Evolutionary conservation across 2,797 vertebrate genomes (phyloP), one percentile per base, ranked within the genome.

Genomic region (Catostomus latipinnis): DNA sequence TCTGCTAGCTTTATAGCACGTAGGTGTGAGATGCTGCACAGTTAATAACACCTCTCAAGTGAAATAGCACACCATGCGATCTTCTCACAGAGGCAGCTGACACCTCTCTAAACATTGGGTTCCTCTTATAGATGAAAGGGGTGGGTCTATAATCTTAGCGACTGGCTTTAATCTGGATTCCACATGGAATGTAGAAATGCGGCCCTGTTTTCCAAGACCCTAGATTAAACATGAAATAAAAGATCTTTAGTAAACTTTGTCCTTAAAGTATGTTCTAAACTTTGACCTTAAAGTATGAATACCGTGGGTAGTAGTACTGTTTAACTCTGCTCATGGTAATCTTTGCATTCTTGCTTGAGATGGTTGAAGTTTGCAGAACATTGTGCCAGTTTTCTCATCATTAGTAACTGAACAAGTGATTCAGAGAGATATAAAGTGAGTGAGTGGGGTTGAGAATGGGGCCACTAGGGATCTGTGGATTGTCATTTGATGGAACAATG

Each of bases 1-100:
- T 69, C 78, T 77, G 7, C 34, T 49, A 69, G 78, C 88, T 91
- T 88, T 91, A 90, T 71, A 74, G 72, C 62, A 22, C 46, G 1
- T 22, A 56, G 73, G 82, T 79, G 86, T 74, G 73, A 83, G 73
- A 76, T 53, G 5, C 65, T 83, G 67, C 22, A 71, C 67, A 76
- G 53, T 66, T 71, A 74, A 58, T 78, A 60, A 67, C 82, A 81
- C 86, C 84, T 87, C 60, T 72, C 56, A 81, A 84, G 80, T 90
- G 85, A 91, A 83, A 90, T 81, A 90, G 52, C 48, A 81, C 80
- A 76, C 58, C 22, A 16, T 6, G 61, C 52, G 63, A 63, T 56
- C 60, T 62, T 49, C 75, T 71, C 56, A 52, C 66, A 81, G 71
- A 68, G 6, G 13, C 76, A 83, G 72, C 74, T 80, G 79, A 62